These are phyloP conservation scores for Clusia tigrina DNA, from an alignment of 2,888 invertebrate species.

Conservation along the genomic window DNA sequence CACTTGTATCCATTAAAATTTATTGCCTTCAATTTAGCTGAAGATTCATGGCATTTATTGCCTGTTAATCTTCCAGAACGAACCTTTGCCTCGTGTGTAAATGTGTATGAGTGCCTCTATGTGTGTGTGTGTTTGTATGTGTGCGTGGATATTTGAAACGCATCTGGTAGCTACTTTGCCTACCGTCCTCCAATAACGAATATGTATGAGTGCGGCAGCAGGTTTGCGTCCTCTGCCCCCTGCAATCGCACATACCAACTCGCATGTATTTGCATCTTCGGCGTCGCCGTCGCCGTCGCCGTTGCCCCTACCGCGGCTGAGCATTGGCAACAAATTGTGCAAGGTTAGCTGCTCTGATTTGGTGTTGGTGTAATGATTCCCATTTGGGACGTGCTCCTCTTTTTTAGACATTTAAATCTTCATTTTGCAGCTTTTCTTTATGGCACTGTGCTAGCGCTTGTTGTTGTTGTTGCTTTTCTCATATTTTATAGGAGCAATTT, in stretches of 20 bases:
- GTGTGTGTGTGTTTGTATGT: slow-evolving; percentile 2
- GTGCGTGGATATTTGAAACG: neutral
- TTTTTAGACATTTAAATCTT: slow-evolving; percentile 1
- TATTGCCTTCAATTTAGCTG: slow-evolving; percentile 44
- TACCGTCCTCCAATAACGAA: neutral
- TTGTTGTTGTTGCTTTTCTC: neutral
- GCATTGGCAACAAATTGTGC: slow-evolving; percentile 9
- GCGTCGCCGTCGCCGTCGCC: neutral
- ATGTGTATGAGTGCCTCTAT: no score
- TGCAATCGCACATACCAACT: neutral
- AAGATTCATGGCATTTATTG: slow-evolving; percentile 38
- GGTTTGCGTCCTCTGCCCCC: neutral
- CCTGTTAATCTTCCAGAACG: slow-evolving; percentile 33
- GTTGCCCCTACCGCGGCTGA: neutral
- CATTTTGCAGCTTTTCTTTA: neutral
- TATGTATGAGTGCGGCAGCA: neutral
- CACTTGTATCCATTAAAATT: slow-evolving; percentile 50
- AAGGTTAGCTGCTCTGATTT: slow-evolving; percentile 17
- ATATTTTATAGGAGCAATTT: neutral
- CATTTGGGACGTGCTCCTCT: neutral
- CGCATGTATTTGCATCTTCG: neutral
- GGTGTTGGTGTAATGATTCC: slow-evolving; percentile 6
- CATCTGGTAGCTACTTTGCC: neutral
- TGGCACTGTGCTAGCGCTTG: neutral
- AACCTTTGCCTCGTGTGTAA: neutral